A percentile compares a stretch with the other conserved stretches of the same genome.
Evolutionary conservation across 1,140 invertebrate genomes (phyloP).

Genomic region (Paraescarpia echinospica): DNA sequence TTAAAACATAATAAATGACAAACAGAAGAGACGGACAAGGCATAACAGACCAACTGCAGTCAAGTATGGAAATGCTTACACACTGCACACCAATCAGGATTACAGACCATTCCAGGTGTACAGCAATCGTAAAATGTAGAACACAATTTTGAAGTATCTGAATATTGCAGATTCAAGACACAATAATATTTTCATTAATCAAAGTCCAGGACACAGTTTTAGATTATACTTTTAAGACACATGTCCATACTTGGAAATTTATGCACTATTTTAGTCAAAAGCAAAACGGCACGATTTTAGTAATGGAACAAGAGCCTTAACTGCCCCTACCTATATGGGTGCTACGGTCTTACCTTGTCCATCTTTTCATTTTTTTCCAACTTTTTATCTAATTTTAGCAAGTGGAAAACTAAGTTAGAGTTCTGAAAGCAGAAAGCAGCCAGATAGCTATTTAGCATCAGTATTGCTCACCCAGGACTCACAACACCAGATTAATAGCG

Average conservation of each 20-base stretch:
- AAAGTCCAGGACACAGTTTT: neutral
- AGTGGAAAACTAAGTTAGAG: slow-evolving; percentile 1
- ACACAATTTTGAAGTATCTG: too few species aligned
- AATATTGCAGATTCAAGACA: neutral
- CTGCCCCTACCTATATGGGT: neutral
- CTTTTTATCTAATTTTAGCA: slow-evolving; percentile 6
- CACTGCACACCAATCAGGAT: neutral
- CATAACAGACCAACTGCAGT: neutral
- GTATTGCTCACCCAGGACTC: neutral
- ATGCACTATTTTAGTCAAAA: slow-evolving; percentile 1
- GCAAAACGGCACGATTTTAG: neutral
- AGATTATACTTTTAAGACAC: neutral
- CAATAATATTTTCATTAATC: neutral
- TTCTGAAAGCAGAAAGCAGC: neutral
- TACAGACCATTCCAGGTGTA: neutral
- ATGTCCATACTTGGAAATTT: neutral
- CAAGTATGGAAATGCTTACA: neutral
- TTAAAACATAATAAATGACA: neutral
- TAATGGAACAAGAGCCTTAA: neutral
- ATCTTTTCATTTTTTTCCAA: slow-evolving; percentile 1
- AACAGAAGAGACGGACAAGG: neutral
- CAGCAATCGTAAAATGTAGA: neutral
- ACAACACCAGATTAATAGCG: neutral
- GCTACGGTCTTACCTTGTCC: neutral
- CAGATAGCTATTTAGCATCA: neutral